Evolutionary conservation across 2,797 vertebrate species (phyloP).

Genomic region (Chloroceryle amazona): DNA sequence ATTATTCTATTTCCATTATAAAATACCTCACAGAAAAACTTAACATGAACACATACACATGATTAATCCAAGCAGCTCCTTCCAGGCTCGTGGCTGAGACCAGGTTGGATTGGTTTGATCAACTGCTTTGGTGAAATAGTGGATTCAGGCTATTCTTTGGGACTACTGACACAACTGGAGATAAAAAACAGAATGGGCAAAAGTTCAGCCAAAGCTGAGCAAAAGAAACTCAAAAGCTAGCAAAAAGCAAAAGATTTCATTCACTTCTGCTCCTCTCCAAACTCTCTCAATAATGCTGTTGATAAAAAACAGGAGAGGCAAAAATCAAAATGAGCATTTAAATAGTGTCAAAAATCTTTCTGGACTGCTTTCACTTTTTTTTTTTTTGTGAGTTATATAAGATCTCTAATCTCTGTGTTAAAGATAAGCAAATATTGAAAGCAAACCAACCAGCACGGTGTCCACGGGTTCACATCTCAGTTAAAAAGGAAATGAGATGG

Average conservation of each 20-base stretch:
- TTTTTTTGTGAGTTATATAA: neutral
- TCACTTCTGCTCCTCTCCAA: neutral
- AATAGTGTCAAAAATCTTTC: neutral
- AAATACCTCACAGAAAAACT: neutral
- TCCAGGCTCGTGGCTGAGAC: neutral
- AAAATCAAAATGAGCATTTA: neutral
- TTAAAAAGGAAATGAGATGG: neutral
- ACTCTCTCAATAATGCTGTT: neutral
- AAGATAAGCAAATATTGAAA: neutral
- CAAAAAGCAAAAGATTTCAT: neutral
- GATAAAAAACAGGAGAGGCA: neutral
- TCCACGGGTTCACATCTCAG: neutral
- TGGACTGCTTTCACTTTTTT: neutral
- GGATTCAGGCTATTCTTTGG: neutral
- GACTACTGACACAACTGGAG: neutral
- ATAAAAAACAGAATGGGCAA: neutral
- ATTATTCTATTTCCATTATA: neutral
- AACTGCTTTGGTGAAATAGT: neutral
- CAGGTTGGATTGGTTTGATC: accelerated
- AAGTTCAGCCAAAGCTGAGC: neutral
- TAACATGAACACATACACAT: accelerated
- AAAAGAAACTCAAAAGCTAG: accelerated
- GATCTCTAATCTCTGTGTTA: neutral
- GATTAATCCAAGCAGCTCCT: neutral
- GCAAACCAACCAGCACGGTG: neutral